A percentile compares a stretch with the other conserved stretches of the same genome.
These are phyloP conservation scores for Meloe dianella DNA, from an alignment of 2,888 invertebrate species.

Conservation along the genomic window DNA sequence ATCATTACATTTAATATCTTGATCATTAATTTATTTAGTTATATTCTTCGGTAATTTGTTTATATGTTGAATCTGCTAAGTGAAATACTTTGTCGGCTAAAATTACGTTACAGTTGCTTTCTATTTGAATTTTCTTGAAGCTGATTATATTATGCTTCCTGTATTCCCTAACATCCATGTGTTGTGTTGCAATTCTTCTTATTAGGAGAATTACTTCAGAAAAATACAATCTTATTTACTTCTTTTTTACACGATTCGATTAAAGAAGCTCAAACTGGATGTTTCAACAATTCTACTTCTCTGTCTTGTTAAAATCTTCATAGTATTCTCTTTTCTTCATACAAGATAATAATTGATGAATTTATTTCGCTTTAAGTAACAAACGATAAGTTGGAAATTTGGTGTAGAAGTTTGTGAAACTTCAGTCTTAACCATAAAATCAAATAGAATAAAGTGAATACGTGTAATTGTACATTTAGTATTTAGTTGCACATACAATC, in stretches of 20 bases:
- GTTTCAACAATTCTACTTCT: too few species aligned
- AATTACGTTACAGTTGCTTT: background rate
- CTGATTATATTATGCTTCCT: background rate
- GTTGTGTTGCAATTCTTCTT: background rate
- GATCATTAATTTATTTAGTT: background rate
- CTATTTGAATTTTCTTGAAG: background rate
- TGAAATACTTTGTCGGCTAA: background rate
- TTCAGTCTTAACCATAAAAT: background rate
- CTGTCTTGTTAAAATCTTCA: too few species aligned
- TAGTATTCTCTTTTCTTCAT: too few species aligned
- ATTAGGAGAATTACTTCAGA: background rate
- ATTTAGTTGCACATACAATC: background rate
- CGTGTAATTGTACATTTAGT: slow-evolving; percentile 1
- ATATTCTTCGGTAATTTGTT: background rate
- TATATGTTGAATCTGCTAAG: background rate
- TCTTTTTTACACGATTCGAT: too few species aligned
- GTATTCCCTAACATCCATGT: background rate
- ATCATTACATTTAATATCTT: too few species aligned
- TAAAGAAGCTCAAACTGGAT: too few species aligned
- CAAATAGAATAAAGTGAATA: slow-evolving; percentile 1
- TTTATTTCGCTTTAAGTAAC: background rate
- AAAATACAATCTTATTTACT: too few species aligned
- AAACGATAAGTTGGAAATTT: background rate
- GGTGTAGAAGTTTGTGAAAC: background rate
- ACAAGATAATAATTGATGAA: too few species aligned